Evolutionary conservation across 2,113 vertebrate species (phyloP).

Genomic region (Elephantulus edwardii): DNA sequence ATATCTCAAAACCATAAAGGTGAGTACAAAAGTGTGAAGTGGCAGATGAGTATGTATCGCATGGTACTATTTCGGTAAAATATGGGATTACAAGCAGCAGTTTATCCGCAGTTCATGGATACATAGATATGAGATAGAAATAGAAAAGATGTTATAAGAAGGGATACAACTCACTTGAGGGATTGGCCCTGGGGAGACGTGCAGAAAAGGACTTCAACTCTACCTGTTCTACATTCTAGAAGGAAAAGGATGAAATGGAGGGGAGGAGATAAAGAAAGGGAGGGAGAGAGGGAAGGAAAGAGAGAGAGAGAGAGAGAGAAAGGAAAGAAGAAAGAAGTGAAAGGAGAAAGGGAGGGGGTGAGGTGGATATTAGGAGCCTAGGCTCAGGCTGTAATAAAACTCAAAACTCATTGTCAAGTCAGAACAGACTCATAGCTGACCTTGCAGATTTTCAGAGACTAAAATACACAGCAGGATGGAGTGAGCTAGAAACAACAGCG

Average conservation of each 20-base stretch:
- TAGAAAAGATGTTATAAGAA: not conserved
- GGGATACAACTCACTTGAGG: not conserved
- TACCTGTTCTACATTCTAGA: not conserved
- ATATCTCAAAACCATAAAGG: not conserved
- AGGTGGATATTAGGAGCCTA: no score
- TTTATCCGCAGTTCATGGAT: not conserved
- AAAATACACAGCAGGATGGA: no score
- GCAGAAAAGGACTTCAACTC: not conserved
- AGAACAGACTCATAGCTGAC: no score
- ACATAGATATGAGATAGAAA: not conserved
- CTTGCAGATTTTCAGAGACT: no score
- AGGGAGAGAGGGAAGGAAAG: no score
- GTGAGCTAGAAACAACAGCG: no score
- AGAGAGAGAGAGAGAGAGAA: no score
- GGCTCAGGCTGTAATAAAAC: no score
- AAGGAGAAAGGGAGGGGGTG: not conserved
- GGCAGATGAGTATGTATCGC: no score
- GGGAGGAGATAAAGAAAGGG: not conserved
- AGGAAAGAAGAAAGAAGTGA: no score
- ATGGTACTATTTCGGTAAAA: not conserved
- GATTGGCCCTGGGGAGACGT: fast-evolving
- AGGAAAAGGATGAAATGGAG: not conserved
- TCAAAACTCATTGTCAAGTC: no score
- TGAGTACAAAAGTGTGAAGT: not conserved
- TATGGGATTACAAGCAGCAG: not conserved